A percentile compares a stretch with the other conserved stretches of the same genome.
Evolutionary conservation across 1,140 invertebrate species (phyloP).

Genomic region (Aphidius ervi): DNA sequence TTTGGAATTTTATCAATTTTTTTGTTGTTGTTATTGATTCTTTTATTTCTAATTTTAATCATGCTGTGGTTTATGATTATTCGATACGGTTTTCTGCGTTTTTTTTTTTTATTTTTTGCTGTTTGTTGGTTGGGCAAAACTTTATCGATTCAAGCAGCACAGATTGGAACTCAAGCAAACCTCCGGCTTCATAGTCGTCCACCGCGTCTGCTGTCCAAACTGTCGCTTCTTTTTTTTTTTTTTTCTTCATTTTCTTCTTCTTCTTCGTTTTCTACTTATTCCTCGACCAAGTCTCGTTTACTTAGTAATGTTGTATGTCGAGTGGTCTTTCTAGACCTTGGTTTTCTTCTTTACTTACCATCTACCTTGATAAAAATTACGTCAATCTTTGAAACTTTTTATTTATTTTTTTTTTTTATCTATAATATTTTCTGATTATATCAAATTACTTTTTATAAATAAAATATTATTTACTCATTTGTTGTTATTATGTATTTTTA

Average conservation of each 20-base stretch:
- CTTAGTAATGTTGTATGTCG: conserved; percentile 5
- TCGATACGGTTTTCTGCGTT: background rate
- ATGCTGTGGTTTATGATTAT: no score
- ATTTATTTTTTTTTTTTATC: no score
- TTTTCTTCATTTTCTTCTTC: background rate
- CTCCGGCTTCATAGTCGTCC: conserved; percentile 19
- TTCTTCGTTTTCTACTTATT: background rate
- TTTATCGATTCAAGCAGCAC: conserved; percentile 32
- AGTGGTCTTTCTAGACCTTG: conserved; percentile 6
- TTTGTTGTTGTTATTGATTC: background rate
- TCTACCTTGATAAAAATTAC: conserved; percentile 1
- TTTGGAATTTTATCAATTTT: background rate
- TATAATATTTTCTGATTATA: no score
- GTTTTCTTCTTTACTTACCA: background rate
- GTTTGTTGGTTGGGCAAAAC: conserved; percentile 23
- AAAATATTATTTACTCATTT: no score
- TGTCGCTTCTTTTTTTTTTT: background rate
- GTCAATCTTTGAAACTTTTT: conserved; percentile 1
- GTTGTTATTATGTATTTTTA: no score
- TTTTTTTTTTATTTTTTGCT: conserved; percentile 19
- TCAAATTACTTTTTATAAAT: no score
- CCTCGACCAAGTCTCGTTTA: background rate
- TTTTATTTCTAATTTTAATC: no score
- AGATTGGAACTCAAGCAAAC: conserved; percentile 27
- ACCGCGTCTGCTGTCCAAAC: conserved; percentile 3